Evolutionary conservation across 2,888 invertebrate genomes (phyloP).

Genomic region (Campoletis raptor): DNA sequence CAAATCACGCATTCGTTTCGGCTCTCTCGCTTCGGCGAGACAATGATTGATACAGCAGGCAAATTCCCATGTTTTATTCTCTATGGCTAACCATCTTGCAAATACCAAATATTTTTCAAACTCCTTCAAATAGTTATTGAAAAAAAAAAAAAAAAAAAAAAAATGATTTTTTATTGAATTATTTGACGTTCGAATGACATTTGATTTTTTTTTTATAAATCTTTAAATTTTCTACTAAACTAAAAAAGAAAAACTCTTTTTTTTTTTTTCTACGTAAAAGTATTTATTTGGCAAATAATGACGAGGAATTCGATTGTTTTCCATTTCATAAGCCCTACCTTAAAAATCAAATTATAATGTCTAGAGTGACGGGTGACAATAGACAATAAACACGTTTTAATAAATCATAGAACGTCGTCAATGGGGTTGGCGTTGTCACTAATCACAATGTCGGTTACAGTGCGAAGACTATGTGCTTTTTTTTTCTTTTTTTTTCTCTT

Average conservation of each 20-base stretch:
- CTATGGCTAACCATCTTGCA: conserved; percentile 3
- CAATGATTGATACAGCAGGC: conserved; percentile 61
- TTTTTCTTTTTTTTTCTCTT: neutral
- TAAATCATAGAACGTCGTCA: conserved; percentile 7
- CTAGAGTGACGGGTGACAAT: conserved; percentile 15
- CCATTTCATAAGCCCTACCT: neutral
- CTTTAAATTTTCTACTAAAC: too few species aligned
- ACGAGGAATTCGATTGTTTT: conserved; percentile 9
- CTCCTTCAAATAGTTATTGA: too few species aligned
- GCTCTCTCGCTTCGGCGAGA: conserved; percentile 25
- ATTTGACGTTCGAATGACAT: neutral
- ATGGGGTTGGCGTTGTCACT: neutral
- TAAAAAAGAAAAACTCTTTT: too few species aligned
- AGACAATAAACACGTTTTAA: conserved; percentile 27
- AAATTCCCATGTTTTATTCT: conserved; percentile 29
- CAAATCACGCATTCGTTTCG: conserved; percentile 54
- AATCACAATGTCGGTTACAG: conserved; percentile 6
- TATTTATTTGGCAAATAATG: conserved; percentile 2
- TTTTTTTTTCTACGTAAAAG: neutral
- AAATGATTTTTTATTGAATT: neutral
- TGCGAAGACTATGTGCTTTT: too few species aligned
- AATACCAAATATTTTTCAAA: conserved; percentile 1
- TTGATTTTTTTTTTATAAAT: neutral
- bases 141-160: neutral
- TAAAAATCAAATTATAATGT: neutral